Percentiles rank a stretch among this genome's conserved stretches.
Conservation (phyloP, 1,140 invertebrate species). For the Steinernema khuongi region DNA sequence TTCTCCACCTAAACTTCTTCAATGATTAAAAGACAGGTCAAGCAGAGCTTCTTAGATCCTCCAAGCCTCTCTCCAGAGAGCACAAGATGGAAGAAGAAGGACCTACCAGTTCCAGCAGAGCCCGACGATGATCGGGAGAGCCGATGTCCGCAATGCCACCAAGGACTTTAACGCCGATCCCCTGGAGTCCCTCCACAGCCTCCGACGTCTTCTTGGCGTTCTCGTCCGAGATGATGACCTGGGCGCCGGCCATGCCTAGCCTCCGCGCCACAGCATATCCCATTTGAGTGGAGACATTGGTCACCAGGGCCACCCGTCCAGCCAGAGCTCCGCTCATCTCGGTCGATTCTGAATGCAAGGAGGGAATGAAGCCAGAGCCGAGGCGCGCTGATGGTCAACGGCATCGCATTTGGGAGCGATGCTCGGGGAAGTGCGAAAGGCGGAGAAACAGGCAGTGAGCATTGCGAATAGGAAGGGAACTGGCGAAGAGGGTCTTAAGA, state of each 20-base stretch:
- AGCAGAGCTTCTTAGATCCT: no score
- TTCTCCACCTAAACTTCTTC: slow-evolving; percentile 34
- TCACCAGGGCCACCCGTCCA: neutral
- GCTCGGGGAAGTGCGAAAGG: no score
- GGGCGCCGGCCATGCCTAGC: neutral
- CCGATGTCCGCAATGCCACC: neutral
- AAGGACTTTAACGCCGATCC: neutral
- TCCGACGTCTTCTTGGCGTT: neutral
- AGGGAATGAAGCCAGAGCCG: no score
- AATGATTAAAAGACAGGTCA: no score
- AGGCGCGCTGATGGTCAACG: no score
- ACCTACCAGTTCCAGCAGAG: slow-evolving; percentile 7
- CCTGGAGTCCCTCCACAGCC: neutral
- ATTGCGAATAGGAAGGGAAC: no score
- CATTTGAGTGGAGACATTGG: neutral
- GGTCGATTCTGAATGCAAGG: neutral
- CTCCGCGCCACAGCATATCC: neutral
- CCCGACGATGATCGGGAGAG: neutral
- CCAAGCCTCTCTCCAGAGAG: no score
- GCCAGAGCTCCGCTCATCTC: neutral
- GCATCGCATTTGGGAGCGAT: no score
- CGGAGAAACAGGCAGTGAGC: no score
- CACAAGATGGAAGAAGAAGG: no score
- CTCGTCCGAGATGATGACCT: neutral
- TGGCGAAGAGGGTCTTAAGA: no score